A percentile compares a stretch with the other conserved stretches of the same genome.
Evolutionary conservation across 92 coral and sea anemone species (phyloP).

Genomic region (Porites lobata): DNA sequence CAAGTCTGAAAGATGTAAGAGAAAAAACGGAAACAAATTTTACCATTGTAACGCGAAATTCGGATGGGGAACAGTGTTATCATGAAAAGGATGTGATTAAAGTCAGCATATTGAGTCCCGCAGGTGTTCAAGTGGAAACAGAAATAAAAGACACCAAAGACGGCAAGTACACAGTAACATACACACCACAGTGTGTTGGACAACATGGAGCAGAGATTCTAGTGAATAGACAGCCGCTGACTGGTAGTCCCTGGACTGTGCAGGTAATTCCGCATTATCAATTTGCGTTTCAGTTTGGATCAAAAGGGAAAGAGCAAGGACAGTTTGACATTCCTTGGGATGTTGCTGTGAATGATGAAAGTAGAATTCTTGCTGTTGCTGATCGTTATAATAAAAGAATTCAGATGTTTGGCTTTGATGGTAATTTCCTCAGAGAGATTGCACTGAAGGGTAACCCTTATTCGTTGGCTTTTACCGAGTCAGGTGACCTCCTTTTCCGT

Average conservation of each 20-base stretch:
- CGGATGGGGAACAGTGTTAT: constrained; percentile 47
- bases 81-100: too few relatives aligned
- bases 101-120: too few relatives aligned
- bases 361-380: constrained; percentile 13
- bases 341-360: not conserved
- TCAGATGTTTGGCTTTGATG: constrained; percentile 11
- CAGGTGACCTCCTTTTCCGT: not conserved
- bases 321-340: not conserved
- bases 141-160: too few relatives aligned
- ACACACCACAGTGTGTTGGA: constrained; percentile 51
- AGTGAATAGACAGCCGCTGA: constrained; percentile 47
- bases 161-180: constrained; percentile 25
- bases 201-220: constrained; percentile 39
- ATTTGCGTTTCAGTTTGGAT: constrained; percentile 4
- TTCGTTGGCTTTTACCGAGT: not conserved
- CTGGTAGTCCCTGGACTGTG: constrained; percentile 56
- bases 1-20: constrained; percentile 39
- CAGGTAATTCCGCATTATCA: constrained; percentile 19
- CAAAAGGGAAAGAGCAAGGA: constrained; percentile 1
- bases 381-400: not conserved
- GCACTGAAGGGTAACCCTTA: not conserved
- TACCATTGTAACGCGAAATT: constrained; percentile 57
- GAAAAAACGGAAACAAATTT: constrained; percentile 46
- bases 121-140: too few relatives aligned
- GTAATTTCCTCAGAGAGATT: constrained; percentile 5